These are phyloP conservation scores for Pomatostomus ruficeps DNA, from an alignment of 2,113 vertebrate species.

Conservation along the genomic window DNA sequence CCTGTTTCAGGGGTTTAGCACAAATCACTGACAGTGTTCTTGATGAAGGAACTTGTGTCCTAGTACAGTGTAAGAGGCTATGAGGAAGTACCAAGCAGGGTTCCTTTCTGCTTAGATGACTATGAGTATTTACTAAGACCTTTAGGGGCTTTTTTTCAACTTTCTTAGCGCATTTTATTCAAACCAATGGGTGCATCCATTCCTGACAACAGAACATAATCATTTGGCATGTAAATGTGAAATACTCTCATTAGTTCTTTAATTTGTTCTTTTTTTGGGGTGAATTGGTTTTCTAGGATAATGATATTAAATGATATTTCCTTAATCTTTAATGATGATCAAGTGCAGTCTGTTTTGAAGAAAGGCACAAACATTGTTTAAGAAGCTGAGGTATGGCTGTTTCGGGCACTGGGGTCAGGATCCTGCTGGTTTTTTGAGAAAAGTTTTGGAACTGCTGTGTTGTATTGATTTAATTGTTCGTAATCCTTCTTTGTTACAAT, in stretches of 20 bases:
- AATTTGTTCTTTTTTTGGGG: background rate
- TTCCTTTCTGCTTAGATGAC: background rate
- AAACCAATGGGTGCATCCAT: background rate
- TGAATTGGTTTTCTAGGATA: background rate
- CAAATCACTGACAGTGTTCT: background rate
- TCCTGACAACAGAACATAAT: background rate
- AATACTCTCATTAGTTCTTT: background rate
- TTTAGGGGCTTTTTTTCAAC: background rate
- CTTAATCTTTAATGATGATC: background rate
- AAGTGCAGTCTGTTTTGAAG: background rate
- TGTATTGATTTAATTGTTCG: background rate
- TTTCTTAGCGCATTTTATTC: background rate
- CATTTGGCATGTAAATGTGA: background rate
- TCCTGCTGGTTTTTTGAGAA: background rate
- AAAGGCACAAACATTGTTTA: background rate
- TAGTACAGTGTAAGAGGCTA: background rate
- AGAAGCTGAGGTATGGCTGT: background rate
- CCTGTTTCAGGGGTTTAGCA: background rate
- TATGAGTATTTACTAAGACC: background rate
- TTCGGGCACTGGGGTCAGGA: background rate
- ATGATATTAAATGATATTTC: background rate
- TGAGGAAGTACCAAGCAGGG: background rate
- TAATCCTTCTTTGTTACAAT: background rate
- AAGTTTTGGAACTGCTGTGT: background rate
- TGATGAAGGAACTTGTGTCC: background rate